Evolutionary conservation across 2,888 invertebrate species (phyloP).

Genomic region (Lordiphosa andalusiaca): DNA sequence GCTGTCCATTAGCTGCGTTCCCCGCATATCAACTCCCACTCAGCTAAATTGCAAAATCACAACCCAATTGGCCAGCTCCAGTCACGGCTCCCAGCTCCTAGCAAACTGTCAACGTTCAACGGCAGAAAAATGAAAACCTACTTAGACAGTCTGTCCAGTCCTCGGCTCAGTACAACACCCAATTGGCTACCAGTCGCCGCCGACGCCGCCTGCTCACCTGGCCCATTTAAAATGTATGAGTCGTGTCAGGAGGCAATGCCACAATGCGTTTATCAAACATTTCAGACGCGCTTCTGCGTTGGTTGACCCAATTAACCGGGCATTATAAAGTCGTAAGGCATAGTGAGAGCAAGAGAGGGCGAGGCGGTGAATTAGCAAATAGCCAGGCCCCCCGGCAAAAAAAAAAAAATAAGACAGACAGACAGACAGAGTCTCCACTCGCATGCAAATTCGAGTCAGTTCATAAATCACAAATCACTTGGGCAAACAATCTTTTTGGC

Average conservation of each 20-base stretch:
- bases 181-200: conserved; percentile 9
- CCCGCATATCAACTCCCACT: conserved; percentile 20
- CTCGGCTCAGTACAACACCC: conserved; percentile 38
- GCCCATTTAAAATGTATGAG: conserved; percentile 64
- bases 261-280: conserved; percentile 67
- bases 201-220: conserved; percentile 7
- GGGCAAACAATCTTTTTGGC: conserved; percentile 40
- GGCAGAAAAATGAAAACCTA: conserved; percentile 5
- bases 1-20: too few species aligned
- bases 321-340: conserved; percentile 66
- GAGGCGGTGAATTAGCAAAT: conserved; percentile 59
- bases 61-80: too few species aligned
- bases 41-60: conserved; percentile 1
- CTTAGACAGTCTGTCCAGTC: conserved; percentile 16
- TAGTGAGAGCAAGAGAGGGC: conserved; percentile 20
- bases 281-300: conserved; percentile 38
- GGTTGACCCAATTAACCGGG: conserved; percentile 64
- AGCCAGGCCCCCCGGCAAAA: conserved; percentile 40
- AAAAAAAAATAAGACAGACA: too few species aligned
- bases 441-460: conserved; percentile 59
- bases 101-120: not conserved
- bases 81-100: conserved; percentile 1
- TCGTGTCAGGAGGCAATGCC: conserved; percentile 63
- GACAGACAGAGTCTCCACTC: not conserved
- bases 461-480: conserved; percentile 75